A percentile compares a stretch with the other conserved stretches of the same genome.
Evolutionary conservation across 2,888 invertebrate genomes (phyloP).

Genomic region (Cremastobaeus sp.): DNA sequence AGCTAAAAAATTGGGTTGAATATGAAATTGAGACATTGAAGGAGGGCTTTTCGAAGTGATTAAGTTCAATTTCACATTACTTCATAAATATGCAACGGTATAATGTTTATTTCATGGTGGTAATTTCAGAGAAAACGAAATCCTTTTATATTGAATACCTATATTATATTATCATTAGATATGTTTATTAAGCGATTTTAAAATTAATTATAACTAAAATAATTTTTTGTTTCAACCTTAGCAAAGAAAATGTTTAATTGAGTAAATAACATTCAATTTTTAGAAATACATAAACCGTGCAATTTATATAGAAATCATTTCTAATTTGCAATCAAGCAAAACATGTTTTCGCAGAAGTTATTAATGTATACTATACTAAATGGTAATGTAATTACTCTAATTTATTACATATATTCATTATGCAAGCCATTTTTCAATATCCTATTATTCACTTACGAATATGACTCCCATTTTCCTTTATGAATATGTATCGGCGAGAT

Average conservation of each 20-base stretch:
- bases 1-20: conserved; percentile 3
- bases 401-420: conserved; percentile 2
- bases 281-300: background rate
- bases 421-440: conserved; percentile 16
- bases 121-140: no score
- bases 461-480: conserved; percentile 12
- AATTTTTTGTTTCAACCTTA: no score
- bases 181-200: no score
- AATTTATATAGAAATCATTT: background rate
- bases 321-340: conserved; percentile 2
- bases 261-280: background rate
- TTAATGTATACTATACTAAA: no score
- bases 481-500: conserved; percentile 31
- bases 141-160: no score
- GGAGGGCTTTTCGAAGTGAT: background rate
- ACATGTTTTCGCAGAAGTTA: no score
- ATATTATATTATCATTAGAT: no score
- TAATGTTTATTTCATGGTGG: background rate
- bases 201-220: no score
- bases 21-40: conserved; percentile 26
- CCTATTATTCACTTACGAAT: background rate
- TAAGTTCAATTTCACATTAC: conserved; percentile 20
- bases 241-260: background rate
- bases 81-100: conserved; percentile 29
- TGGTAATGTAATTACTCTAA: background rate